These are phyloP conservation scores for Microtus montanus DNA, from an alignment of 2,113 vertebrate genomes.

Conservation along the genomic window DNA sequence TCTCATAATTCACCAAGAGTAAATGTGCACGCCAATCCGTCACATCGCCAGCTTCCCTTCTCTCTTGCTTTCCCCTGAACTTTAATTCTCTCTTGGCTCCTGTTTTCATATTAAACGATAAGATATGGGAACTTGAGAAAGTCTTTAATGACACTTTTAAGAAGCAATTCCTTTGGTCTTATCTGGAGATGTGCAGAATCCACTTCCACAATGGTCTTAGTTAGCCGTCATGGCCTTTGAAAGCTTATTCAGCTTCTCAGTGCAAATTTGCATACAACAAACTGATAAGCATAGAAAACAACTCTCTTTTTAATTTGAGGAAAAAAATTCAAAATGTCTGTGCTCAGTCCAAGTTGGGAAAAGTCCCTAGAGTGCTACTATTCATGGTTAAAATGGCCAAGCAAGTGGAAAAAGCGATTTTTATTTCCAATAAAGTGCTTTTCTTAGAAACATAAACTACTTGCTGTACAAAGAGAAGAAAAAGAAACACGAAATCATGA, in stretches of 20 bases:
- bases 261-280: neutral
- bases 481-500: neutral
- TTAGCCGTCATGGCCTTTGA: constrained; percentile 1
- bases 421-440: constrained; percentile 49
- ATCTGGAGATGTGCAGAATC: neutral
- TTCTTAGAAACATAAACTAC: constrained; percentile 37
- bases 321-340: neutral
- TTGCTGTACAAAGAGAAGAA: neutral
- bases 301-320: neutral
- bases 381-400: constrained; percentile 19
- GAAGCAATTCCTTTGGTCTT: neutral
- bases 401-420: neutral
- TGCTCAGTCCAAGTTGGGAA: neutral
- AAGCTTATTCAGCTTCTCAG: neutral
- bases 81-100: constrained; percentile 9
- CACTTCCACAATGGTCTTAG: neutral
- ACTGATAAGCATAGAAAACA: neutral
- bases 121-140: neutral
- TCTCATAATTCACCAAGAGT: neutral
- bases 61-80: neutral
- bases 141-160: constrained; percentile 38
- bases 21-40: neutral
- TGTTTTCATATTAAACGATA: neutral
- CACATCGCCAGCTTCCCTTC: neutral
- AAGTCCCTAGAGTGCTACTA: neutral